Conservation (phyloP, 2,113 vertebrate species). For the Scalopus aquaticus region DNA sequence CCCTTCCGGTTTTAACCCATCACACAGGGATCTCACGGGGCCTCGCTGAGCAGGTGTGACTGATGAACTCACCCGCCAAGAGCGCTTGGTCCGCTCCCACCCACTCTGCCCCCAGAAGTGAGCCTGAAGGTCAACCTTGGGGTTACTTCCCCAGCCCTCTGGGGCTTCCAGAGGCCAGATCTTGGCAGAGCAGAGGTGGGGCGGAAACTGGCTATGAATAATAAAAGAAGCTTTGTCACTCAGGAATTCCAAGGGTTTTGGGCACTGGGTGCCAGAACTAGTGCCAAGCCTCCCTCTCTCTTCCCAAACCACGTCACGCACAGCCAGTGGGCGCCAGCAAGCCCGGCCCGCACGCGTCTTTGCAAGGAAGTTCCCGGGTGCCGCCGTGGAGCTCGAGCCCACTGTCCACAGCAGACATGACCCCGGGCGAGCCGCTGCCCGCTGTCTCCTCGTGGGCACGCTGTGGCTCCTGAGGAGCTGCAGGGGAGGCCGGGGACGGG, state of each 20-base stretch:
- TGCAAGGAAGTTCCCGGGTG: not conserved
- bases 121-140: not conserved
- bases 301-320: no score
- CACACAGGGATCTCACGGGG: no score
- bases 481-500: not conserved
- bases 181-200: not conserved
- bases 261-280: no score
- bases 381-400: no score
- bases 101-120: no score
- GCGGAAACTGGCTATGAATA: not conserved
- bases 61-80: no score
- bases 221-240: not conserved
- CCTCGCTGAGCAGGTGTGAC: no score
- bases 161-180: not conserved
- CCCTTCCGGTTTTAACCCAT: not conserved
- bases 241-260: not conserved
- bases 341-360: accelerated
- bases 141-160: no score
- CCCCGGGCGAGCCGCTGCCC: no score
- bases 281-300: no score
- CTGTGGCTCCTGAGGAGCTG: no score
- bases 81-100: not conserved
- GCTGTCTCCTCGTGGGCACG: no score
- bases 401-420: not conserved
- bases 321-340: accelerated